These are phyloP conservation scores for Hyaena hyaena DNA, from an alignment of 2,113 vertebrate species.

Conservation along the genomic window DNA sequence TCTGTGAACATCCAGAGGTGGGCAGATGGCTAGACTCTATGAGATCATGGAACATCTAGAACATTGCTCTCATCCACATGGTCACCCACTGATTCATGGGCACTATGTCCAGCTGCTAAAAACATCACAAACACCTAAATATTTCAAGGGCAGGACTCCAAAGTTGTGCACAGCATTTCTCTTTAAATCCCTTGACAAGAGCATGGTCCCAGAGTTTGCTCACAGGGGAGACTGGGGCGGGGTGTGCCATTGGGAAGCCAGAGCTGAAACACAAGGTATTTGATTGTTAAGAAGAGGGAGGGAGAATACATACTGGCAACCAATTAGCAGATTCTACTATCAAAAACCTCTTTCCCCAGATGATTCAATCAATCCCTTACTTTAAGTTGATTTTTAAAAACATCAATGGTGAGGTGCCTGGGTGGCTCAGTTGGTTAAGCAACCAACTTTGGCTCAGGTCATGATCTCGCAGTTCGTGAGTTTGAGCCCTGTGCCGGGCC, in stretches of 20 bases:
- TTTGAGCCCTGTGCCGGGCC: no score
- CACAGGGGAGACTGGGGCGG: neutral
- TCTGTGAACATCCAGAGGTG: neutral
- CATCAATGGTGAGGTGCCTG: neutral
- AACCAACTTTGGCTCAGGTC: no score
- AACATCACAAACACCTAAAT: neutral
- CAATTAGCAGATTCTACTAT: neutral
- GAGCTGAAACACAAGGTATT: accelerated
- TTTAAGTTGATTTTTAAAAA: neutral
- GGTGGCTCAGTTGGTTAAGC: no score
- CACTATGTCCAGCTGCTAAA: no score
- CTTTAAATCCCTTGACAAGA: neutral
- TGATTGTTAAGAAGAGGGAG: neutral
- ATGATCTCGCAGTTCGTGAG: no score
- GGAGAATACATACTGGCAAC: neutral
- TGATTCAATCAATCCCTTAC: neutral
- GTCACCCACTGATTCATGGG: neutral
- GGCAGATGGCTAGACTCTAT: neutral
- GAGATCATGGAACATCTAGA: neutral
- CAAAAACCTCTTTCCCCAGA: no score
- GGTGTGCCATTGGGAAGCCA: accelerated
- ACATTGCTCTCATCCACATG: accelerated
- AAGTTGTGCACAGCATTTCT: neutral
- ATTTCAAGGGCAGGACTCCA: neutral
- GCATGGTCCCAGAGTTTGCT: neutral